Conservation (phyloP, 1,140 invertebrate species). For the Proales similis region DNA sequence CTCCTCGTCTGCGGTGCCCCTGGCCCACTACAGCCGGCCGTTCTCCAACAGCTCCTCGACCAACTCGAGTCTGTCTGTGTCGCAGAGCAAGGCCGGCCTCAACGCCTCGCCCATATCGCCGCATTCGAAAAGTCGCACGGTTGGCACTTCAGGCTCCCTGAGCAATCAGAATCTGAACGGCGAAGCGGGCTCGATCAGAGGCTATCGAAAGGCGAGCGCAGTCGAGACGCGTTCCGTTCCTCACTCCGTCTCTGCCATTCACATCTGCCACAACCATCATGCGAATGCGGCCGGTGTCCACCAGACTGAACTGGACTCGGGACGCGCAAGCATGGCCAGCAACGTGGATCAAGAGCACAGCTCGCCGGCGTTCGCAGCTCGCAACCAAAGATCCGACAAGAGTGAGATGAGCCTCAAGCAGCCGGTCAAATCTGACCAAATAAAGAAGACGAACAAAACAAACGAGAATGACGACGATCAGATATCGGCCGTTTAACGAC, state of each 20-base stretch:
- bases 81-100: constrained; percentile 4
- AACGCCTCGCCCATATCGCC: constrained; percentile 21
- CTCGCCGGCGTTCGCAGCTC: constrained; percentile 25
- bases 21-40: constrained; percentile 18
- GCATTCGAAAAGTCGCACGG: constrained; percentile 8
- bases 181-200: not conserved
- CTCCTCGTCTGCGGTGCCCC: constrained; percentile 14
- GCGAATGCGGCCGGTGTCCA: constrained; percentile 4
- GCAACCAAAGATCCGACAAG: no score
- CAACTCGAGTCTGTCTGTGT: constrained; percentile 5
- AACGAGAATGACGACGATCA: no score
- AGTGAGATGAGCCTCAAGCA: not conserved
- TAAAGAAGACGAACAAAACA: no score
- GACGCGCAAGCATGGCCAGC: constrained; percentile 29
- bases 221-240: no score
- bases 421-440: no score
- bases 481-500: no score
- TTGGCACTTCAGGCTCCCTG: no score
- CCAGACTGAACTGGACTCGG: constrained; percentile 9
- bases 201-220: not conserved
- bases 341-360: constrained; percentile 36
- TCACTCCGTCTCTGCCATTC: no score
- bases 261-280: no score
- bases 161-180: not conserved
- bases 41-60: constrained; percentile 9